Evolutionary conservation across 2,888 invertebrate species (phyloP), one percentile per base, ranked within the genome.

Genomic region (Drosophila fulvimacula): DNA sequence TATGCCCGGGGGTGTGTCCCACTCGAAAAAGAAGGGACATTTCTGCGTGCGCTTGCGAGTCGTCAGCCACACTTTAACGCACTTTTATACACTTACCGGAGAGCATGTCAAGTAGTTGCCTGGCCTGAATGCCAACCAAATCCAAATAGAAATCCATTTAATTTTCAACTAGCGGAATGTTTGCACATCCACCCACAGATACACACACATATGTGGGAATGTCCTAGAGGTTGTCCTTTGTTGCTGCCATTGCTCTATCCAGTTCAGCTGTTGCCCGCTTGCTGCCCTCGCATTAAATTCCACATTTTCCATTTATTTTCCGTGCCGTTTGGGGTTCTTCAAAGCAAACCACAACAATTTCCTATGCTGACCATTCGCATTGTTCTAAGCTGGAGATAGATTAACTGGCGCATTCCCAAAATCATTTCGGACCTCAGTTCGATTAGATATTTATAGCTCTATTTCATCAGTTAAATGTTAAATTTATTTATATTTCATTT

Each of bases 111-210:
- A 77, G 76, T 79, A 67, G 63, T 76, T 66, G 46, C 36, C 58
- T 63, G 58, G 24, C 59, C 66, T 64, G 62, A 69, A 60, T 68
- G 70, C 63, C 53, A 69, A 52, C 56, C 56, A 55, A 71, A 79
- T 65, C 78, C 88, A 87, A 89, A 85, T 76, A 89, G 85, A 89
- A 89, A 89, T 75, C 88, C 85, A 85, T 85, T 89, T 85, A 78
- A 87, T 89, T 85, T 85, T 84, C 78, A 87, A 81, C 80, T 80
- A 72, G 75, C 64, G 68, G 68, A 87, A 82, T 87, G 71, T 82
- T 87, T 76, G 65, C 69, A 60, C 63, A 81, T 58, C 52, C 53
- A 46, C 60, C 27, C 21, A 51, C 21, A 36, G 10, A 36, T 24
- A 52, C 36, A 52, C 36, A 21, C 15, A 51, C 36, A 24, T 10